Conservation (phyloP, 2,113 vertebrate genomes). For the Phalacrocorax aristotelis region DNA sequence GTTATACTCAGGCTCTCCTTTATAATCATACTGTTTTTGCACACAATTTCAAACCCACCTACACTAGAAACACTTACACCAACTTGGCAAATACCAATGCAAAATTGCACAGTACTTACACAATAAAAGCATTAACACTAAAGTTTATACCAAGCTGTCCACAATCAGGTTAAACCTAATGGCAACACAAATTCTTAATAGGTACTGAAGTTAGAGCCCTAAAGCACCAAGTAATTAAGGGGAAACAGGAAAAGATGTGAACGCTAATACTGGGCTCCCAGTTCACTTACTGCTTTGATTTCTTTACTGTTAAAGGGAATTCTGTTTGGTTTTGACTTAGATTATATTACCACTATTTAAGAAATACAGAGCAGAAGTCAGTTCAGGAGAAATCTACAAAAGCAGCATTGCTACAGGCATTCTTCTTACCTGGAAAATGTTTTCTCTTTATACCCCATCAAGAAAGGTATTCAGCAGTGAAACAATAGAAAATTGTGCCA, state of each 20-base stretch:
- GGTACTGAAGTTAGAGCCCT: neutral
- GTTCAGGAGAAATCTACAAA: neutral
- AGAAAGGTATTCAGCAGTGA: neutral
- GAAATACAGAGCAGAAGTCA: neutral
- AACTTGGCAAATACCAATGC: neutral
- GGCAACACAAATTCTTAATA: neutral
- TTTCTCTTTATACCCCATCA: neutral
- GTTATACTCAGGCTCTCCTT: neutral
- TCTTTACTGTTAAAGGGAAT: neutral
- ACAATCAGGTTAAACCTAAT: neutral
- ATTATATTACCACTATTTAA: neutral
- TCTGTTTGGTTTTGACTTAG: neutral
- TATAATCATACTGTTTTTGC: neutral
- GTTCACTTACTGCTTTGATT: neutral
- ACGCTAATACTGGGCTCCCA: neutral
- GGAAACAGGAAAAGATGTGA: neutral
- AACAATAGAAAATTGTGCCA: neutral
- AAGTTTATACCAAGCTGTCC: neutral
- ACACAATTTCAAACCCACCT: neutral
- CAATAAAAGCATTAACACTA: neutral
- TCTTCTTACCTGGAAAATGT: neutral
- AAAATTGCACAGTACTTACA: neutral
- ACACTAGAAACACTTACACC: neutral
- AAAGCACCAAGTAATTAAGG: neutral
- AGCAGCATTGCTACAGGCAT: neutral